These are phyloP conservation scores for Condylostylus longicornis DNA, from an alignment of 1,140 invertebrate genomes.

Conservation along the genomic window DNA sequence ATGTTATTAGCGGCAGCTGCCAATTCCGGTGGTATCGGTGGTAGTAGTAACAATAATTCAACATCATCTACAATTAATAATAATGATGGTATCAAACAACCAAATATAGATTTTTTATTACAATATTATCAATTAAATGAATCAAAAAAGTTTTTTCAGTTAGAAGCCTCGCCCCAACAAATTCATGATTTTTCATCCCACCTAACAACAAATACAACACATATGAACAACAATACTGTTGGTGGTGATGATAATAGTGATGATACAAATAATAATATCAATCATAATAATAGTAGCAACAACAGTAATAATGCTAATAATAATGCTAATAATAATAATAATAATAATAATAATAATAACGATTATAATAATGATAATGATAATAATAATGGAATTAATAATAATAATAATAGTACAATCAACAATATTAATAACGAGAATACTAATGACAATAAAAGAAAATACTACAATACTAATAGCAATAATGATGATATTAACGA, in stretches of 20 bases:
- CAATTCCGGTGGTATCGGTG: too few species aligned
- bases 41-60: too few species aligned
- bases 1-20: slow-evolving; percentile 8
- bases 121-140: slow-evolving; percentile 31
- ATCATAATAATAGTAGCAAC: too few species aligned
- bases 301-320: not conserved
- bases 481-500: not conserved
- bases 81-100: slow-evolving; percentile 10
- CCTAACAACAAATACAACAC: slow-evolving; percentile 9
- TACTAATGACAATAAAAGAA: slow-evolving; percentile 4
- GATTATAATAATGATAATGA: not conserved
- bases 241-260: not conserved
- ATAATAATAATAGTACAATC: not conserved
- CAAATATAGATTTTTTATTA: slow-evolving; percentile 24
- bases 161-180: slow-evolving; percentile 29
- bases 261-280: too few species aligned
- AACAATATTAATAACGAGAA: slow-evolving; percentile 1
- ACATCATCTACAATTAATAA: not conserved
- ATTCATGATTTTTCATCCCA: slow-evolving; percentile 17
- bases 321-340: not conserved
- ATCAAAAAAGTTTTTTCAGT: slow-evolving; percentile 33
- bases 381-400: not conserved
- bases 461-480: slow-evolving; percentile 7
- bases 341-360: too few species aligned
- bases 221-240: not conserved